Base-by-base conservation (phyloP, 2,888 invertebrate species). In the Kuschelorhynchus macadamiae region DNA sequence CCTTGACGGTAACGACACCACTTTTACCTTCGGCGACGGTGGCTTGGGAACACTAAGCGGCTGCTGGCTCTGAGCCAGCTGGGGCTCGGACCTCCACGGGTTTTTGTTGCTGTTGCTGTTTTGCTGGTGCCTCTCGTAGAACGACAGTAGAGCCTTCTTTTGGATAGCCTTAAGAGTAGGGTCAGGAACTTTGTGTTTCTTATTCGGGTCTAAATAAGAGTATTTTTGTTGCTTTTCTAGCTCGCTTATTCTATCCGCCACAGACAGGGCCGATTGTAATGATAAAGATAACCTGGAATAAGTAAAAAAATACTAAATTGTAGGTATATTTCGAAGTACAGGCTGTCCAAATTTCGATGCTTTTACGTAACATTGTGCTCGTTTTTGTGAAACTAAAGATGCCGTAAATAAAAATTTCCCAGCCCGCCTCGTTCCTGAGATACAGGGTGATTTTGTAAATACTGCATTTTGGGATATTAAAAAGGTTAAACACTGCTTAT, bases 71-170 rank as follows among this genome's bases (percentile, higher is more conserved):
- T 83, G 83, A 0, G 86, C 84, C 8, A 88, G 78, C 61, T 88
- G 87, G 0, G 88, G 88, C 73, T 89, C 88, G 0, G 88, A 88
- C 57, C 87, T 82, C 88, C 88, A 89, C 9, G 85, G 73, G 76
- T 76, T 78, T 33, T 73, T 76, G 56, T 55, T 72, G 74, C 80
- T 75, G 69, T 74, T 78, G 21, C 77, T 79, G 75, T 67, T 79
- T 75, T 83, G 75, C 68, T 89, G 88, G 75, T 92, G 92, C 47
- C 92, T 85, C 78, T 94, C 93, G 81, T 93, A 93, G 78, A 92
- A 94, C 1, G 92, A 92, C 66, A 93, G 85, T 5, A 94, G 85
- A 0, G 94, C 94, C 80, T 93, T 92, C 83, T 94, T 93, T 78
- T 94, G 94, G 68, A 92, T 90, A 11, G 91, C 92, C 82, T 93